Percentiles rank a stretch among this genome's conserved stretches.
Evolutionary conservation across 2,888 invertebrate species (phyloP).

Genomic region (Drosophila formosana): DNA sequence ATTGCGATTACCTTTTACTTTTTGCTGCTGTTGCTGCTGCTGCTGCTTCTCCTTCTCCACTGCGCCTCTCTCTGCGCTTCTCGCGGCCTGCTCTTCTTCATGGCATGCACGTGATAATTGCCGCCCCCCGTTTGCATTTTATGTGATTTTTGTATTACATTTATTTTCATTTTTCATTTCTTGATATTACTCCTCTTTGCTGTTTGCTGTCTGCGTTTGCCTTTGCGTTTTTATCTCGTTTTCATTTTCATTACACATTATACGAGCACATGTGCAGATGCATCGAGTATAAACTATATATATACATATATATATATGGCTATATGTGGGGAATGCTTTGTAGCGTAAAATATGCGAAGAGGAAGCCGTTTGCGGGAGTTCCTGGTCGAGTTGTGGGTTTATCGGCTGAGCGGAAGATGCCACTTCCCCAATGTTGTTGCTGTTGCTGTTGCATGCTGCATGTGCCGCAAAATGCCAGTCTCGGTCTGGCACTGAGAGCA

Average conservation of each 20-base stretch:
- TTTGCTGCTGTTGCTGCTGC: slow-evolving; percentile 28
- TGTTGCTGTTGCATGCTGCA: slow-evolving; percentile 16
- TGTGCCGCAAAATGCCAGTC: slow-evolving; percentile 53
- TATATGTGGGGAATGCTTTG: slow-evolving; percentile 46
- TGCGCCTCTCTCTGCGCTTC: background rate
- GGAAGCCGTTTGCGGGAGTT: slow-evolving; percentile 55
- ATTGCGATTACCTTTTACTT: slow-evolving; percentile 45
- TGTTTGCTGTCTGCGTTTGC: background rate
- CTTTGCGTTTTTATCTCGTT: slow-evolving; percentile 43
- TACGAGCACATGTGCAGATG: slow-evolving; percentile 33
- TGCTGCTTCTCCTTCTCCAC: slow-evolving; percentile 9
- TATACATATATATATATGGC: slow-evolving; percentile 12
- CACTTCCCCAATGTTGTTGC: slow-evolving; percentile 42
- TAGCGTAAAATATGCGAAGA: slow-evolving; percentile 67
- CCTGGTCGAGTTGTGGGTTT: slow-evolving; percentile 69
- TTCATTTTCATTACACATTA: slow-evolving; percentile 52
- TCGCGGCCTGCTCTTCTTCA: slow-evolving; percentile 55
- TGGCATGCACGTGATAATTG: slow-evolving; percentile 75
- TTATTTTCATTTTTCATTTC: slow-evolving; percentile 10
- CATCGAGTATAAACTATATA: slow-evolving; percentile 1
- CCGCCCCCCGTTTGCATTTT: slow-evolving; percentile 41
- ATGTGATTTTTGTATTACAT: slow-evolving; percentile 44
- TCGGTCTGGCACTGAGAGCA: slow-evolving; percentile 49
- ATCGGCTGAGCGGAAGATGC: slow-evolving; percentile 66
- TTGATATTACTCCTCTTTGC: slow-evolving; percentile 36